These are phyloP conservation scores for Casuarius casuarius DNA, from an alignment of 2,113 vertebrate species.

Conservation along the genomic window DNA sequence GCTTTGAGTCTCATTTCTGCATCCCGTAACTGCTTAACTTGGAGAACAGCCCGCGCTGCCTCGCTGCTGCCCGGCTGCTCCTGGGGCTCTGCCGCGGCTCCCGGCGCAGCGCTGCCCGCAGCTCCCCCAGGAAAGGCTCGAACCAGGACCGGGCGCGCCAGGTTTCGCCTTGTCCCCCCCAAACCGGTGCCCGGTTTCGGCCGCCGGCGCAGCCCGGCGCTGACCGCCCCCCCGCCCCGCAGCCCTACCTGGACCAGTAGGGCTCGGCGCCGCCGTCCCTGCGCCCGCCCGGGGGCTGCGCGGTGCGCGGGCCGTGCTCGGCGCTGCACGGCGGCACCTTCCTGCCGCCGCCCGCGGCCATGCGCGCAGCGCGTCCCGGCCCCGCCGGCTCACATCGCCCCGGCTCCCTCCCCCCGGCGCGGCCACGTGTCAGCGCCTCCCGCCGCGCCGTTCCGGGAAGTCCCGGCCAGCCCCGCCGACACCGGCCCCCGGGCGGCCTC, in stretches of 20 bases:
- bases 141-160: too few relatives aligned
- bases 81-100: too few relatives aligned
- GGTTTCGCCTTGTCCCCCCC: too few relatives aligned
- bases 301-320: not conserved
- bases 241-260: conserved; percentile 72
- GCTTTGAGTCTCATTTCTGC: too few relatives aligned
- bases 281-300: not conserved
- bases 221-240: too few relatives aligned
- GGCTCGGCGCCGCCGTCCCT: conserved; percentile 33
- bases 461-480: not conserved
- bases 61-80: not conserved
- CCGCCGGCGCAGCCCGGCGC: too few relatives aligned
- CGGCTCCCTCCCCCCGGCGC: not conserved
- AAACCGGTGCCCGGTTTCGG: too few relatives aligned
- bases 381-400: not conserved
- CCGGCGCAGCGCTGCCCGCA: too few relatives aligned
- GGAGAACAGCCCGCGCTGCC: not conserved
- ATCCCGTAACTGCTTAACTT: not conserved
- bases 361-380: conserved; percentile 52
- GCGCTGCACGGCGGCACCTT: not conserved
- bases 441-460: conserved; percentile 33
- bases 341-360: conserved; percentile 46
- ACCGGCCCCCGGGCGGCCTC: not conserved
- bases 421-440: conserved; percentile 50
- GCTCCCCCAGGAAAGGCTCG: too few relatives aligned